Base-by-base conservation (phyloP, 2,113 vertebrate species). In the Leucosticte australis region DNA sequence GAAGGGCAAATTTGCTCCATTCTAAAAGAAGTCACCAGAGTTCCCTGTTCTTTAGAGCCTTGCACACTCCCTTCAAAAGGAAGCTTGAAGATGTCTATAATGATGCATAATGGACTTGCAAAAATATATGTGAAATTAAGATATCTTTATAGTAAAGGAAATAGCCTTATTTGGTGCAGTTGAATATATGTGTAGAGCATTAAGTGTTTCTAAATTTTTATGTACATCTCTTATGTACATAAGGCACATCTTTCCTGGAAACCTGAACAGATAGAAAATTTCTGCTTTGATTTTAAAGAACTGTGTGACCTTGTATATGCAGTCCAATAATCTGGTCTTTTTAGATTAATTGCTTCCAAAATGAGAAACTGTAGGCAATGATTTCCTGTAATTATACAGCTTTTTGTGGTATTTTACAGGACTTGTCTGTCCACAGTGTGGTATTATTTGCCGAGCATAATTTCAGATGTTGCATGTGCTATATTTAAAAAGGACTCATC, bases 391-490 rank as follows among this genome's bases (percentile, higher is more conserved):
- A 89, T 78, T 85, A 73, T 46, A 24, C 28, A 62, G 30, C 0
- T 3, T 46, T 94, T 78, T 64, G 41, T 55, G 69, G 27, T 71
- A 42, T 73, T 87, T 92, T 85, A 41, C 55, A 65, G 65, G 35
- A 55, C 55, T 76, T 76, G 37, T 94, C 49, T 88, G 39, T 74
- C 82, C 84, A 79, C 57, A 91, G 42, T 55, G 50, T 76, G 35
- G 59, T 74, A 28, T 87, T 95, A 68, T 83, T 90, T 95, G 65
- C 84, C 33, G 64, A 75, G 80, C 11, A 16, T 77, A 55, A 69
- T 95, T 97, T 94, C 75, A 91, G 70, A 90, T 57, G 30, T 62
- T 94, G 23, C 33, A 19, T 86, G 31, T 88, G 50, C 71, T 88
- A 57, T 87, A 82, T 95, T 91, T 95, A 50, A 90, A 87, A 87